Conservation (phyloP, 1,140 invertebrate genomes). For the Cepaea nemoralis region DNA sequence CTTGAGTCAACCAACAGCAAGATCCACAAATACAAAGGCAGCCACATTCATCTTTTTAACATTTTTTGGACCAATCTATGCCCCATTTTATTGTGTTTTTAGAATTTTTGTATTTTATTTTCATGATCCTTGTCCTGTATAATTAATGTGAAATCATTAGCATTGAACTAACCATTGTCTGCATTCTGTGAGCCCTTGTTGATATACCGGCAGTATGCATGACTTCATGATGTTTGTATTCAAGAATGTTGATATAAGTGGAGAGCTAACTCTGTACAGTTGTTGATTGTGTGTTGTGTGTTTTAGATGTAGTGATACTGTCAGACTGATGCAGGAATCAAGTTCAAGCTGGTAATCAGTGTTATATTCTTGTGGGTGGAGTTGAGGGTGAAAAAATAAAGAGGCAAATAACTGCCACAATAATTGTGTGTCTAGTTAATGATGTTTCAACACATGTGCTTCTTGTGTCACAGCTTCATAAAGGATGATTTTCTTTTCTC, state of each 20-base stretch:
- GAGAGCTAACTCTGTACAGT: too few relatives aligned
- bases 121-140: too few relatives aligned
- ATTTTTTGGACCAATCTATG: constrained; percentile 21
- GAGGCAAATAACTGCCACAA: background rate
- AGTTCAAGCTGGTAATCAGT: too few relatives aligned
- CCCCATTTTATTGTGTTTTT: background rate
- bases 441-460: too few relatives aligned
- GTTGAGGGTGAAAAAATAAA: background rate
- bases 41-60: constrained; percentile 5
- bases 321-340: background rate
- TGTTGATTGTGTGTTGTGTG: background rate
- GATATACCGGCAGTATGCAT: background rate
- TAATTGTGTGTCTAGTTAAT: background rate
- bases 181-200: background rate
- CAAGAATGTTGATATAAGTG: too few relatives aligned
- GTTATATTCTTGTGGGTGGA: too few relatives aligned
- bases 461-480: too few relatives aligned
- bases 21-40: constrained; percentile 4
- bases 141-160: too few relatives aligned
- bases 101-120: background rate
- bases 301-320: background rate
- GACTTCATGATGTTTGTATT: background rate
- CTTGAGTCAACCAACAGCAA: constrained; percentile 5
- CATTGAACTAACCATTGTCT: too few relatives aligned
- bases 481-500: too few relatives aligned